These are phyloP conservation scores for Hyaena hyaena DNA, from an alignment of 2,113 vertebrate species.

Conservation along the genomic window DNA sequence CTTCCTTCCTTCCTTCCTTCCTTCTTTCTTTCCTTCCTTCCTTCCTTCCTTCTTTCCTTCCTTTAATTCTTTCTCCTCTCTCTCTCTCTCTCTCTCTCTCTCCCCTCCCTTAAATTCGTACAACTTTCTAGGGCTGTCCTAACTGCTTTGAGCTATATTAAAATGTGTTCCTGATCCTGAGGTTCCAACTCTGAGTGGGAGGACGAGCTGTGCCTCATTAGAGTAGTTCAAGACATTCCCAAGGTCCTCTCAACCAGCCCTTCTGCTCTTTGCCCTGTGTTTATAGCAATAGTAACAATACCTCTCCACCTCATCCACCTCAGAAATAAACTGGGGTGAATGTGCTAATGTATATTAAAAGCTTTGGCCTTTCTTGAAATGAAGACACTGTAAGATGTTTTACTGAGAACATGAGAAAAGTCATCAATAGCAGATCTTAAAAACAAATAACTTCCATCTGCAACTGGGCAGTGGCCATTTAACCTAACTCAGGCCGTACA, in stretches of 20 bases:
- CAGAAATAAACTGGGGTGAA: neutral
- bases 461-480: neutral
- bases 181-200: neutral
- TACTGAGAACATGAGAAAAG: neutral
- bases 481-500: neutral
- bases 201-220: neutral
- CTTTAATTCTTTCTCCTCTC: neutral
- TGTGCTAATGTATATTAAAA: neutral
- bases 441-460: neutral
- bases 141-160: neutral
- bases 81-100: too few species aligned
- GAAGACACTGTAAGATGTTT: neutral
- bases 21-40: too few species aligned
- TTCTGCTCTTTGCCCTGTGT: neutral
- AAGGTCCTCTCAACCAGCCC: rapidly evolving
- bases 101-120: neutral
- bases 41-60: too few species aligned
- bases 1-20: rapidly evolving
- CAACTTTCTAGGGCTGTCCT: neutral
- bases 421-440: neutral
- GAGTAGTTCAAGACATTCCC: neutral
- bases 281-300: neutral
- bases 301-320: neutral
- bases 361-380: neutral
- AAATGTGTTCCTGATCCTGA: neutral